Percentiles rank a stretch among this genome's conserved stretches.
These are phyloP conservation scores for Notarius lentiginosus DNA, from an alignment of 2,113 vertebrate species.

Conservation along the genomic window DNA sequence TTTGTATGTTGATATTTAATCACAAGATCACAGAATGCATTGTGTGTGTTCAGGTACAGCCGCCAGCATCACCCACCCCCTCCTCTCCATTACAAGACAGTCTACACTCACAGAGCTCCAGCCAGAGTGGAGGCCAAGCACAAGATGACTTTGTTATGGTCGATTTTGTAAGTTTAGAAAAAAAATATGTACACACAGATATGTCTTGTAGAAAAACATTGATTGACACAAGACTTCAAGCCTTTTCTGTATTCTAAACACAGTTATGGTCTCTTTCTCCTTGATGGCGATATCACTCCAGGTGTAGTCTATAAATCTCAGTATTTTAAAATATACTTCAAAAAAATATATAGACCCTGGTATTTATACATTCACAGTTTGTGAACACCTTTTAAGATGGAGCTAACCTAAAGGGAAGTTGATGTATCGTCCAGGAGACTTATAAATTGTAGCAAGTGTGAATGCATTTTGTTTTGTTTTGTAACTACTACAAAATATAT, in stretches of 20 bases:
- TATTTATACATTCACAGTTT: neutral
- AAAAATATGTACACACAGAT: neutral
- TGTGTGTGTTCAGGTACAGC: constrained; percentile 80
- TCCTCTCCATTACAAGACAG: constrained; percentile 89
- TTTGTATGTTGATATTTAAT: neutral
- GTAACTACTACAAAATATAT: too few relatives aligned
- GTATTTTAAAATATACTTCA: neutral
- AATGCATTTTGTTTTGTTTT: too few relatives aligned
- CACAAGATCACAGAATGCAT: neutral
- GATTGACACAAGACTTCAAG: neutral
- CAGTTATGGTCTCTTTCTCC: neutral
- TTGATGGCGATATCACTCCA: neutral
- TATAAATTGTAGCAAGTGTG: neutral
- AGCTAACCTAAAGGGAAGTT: neutral
- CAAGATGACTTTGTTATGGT: constrained; percentile 98
- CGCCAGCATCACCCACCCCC: constrained; percentile 83
- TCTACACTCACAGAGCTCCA: constrained; percentile 88
- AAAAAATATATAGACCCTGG: neutral
- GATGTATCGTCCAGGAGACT: neutral
- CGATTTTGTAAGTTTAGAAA: constrained; percentile 84
- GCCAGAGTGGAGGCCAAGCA: constrained; percentile 78
- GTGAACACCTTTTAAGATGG: neutral
- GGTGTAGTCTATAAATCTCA: neutral
- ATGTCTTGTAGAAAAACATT: neutral
- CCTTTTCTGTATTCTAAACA: neutral